These are phyloP conservation scores for Drosophila lacicola DNA, from an alignment of 2,888 invertebrate species.

Conservation along the genomic window DNA sequence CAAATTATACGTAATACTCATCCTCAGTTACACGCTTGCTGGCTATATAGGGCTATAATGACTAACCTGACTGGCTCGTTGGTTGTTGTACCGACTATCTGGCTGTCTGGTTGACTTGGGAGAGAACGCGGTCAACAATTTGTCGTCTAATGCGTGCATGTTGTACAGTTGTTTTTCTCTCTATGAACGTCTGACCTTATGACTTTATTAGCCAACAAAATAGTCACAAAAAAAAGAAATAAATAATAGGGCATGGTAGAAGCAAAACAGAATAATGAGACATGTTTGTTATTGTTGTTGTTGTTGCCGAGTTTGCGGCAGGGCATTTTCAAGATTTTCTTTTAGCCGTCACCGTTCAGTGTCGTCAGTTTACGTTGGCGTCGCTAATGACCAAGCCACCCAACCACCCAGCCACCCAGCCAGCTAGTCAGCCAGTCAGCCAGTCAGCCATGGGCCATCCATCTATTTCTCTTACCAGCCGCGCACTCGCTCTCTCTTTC, in stretches of 20 bases:
- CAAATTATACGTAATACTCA: not conserved
- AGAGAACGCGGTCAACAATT: conserved; percentile 45
- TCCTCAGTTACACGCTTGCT: conserved; percentile 21
- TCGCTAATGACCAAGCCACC: conserved; percentile 55
- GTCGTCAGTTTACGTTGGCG: conserved; percentile 33
- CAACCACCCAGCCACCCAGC: not conserved
- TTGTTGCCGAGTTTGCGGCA: conserved; percentile 23
- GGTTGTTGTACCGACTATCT: not conserved
- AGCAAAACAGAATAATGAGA: conserved; percentile 50
- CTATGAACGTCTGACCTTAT: conserved; percentile 54
- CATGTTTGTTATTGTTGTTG: conserved; percentile 32
- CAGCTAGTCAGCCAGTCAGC: not conserved
- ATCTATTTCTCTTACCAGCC: not conserved
- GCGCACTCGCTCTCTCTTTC: conserved; percentile 6
- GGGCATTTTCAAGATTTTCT: conserved; percentile 49
- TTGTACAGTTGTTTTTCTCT: conserved; percentile 30
- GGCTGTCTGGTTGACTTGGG: conserved; percentile 22
- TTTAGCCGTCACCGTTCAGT: conserved; percentile 37
- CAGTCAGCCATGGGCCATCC: conserved; percentile 1
- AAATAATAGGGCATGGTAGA: conserved; percentile 12
- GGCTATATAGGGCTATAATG: conserved; percentile 21
- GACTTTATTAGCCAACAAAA: conserved; percentile 50
- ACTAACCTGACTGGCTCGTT: conserved; percentile 5
- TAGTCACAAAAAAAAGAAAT: conserved; percentile 7
- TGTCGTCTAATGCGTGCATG: conserved; percentile 34